Base-by-base conservation (phyloP, 2,888 invertebrate genomes). In the Tetranychus piercei region DNA sequence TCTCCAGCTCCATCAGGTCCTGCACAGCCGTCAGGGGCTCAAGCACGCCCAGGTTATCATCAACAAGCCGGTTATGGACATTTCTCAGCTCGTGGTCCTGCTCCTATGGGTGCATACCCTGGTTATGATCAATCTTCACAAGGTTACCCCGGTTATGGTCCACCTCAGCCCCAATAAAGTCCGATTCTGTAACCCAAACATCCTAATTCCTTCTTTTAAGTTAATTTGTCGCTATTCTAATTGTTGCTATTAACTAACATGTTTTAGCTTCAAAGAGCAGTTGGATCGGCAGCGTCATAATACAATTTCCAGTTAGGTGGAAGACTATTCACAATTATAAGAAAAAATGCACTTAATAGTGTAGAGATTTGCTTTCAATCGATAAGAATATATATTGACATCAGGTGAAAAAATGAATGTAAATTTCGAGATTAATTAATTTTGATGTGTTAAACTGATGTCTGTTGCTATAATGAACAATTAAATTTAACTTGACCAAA, bases 51-150 rank as follows among this genome's bases (percentile, higher is more conserved):
- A 3, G 71, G 23, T 6, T 71, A 71, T 34, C n/a, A 44, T 44
- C 71, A 71, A 43, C 71, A 71, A 71, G 71, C 44, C 18, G 71
- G 71, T 18, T 71, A 71, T 34, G 44, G 71, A n/a, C 71, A 71
- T 20, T 71, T 44, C 20, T 44, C 71, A 18, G 44, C 71, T 45
- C 71, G 44, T 20, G 71, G 71, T 34, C 71, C 71, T 15, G 69
- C 22, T 20, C 44, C 71, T 44, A 71, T 71, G 44, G 71, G 71
- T 11, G 71, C 23, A 34, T 71, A 71, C 44, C 44, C n/a, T n/a
- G 71, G 71, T 44, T 71, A 71, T 45, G 71, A 71, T 44, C 71
- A 71, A 71, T 20, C 69, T 11, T 23, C 20, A 71, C 71, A 71
- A 44, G 34, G 44, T 71, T 71, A 71, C 44, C 44, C n/a, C 3